phyloP scores from a whole-genome alignment of 2,797 vertebrate genomes.

The Rhabdomys pumilio region DNA sequence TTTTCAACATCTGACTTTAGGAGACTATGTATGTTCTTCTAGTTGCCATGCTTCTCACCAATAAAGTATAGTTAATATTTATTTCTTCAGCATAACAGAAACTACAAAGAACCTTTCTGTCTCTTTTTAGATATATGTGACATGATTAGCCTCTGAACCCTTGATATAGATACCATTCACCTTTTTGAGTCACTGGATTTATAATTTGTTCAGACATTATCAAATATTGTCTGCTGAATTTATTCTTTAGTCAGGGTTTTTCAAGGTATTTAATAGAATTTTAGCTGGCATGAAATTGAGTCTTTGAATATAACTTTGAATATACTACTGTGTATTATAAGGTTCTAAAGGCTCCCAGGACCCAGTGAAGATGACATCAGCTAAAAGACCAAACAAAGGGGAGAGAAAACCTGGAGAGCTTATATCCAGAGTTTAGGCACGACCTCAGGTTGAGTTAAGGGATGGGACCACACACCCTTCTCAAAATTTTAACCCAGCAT shows the following conservation, averaged over 20 bases:
- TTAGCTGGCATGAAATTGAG: slow-evolving; percentile 71
- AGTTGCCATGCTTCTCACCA: slow-evolving; percentile 42
- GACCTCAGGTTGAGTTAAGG: too few species aligned
- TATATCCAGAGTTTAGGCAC: too few species aligned
- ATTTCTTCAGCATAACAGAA: slow-evolving; percentile 9
- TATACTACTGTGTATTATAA: neutral
- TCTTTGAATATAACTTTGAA: slow-evolving; percentile 55
- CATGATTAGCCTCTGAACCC: slow-evolving; percentile 53
- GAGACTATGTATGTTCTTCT: neutral
- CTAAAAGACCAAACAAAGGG: too few species aligned
- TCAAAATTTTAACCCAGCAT: too few species aligned
- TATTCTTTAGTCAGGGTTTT: slow-evolving; percentile 61
- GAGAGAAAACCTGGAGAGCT: too few species aligned
- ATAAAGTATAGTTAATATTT: slow-evolving; percentile 29
- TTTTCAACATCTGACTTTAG: slow-evolving; percentile 30
- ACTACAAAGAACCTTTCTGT: neutral
- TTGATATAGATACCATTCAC: slow-evolving; percentile 56
- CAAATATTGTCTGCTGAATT: slow-evolving; percentile 76
- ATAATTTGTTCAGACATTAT: slow-evolving; percentile 58
- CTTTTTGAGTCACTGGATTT: slow-evolving; percentile 66
- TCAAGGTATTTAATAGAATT: slow-evolving; percentile 69
- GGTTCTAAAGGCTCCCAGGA: neutral
- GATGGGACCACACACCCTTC: too few species aligned
- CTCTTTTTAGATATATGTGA: slow-evolving; percentile 46
- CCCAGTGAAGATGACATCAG: too few species aligned